These are phyloP conservation scores for Noctua fimbriata DNA, from an alignment of 2,888 invertebrate genomes.

Conservation along the genomic window DNA sequence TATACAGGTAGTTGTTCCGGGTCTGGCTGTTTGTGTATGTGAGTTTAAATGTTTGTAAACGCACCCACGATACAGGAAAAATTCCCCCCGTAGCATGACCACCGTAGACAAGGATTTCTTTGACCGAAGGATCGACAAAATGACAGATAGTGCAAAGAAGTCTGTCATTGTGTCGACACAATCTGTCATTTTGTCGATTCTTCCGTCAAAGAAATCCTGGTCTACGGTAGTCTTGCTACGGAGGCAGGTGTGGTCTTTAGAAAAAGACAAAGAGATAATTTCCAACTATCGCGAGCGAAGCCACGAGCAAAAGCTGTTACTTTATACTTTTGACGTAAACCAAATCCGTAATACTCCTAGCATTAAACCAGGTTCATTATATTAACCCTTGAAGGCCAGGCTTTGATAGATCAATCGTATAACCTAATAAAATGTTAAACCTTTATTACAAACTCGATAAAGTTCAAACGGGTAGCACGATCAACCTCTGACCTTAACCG, in stretches of 20 bases:
- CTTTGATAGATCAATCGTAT: neutral
- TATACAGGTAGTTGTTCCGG: too few species aligned
- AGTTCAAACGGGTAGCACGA: conserved; percentile 20
- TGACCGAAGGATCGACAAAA: too few species aligned
- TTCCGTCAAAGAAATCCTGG: too few species aligned
- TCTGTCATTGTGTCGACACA: too few species aligned
- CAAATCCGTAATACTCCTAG: neutral
- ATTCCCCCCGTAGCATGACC: too few species aligned
- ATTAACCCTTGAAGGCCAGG: neutral
- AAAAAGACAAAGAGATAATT: neutral
- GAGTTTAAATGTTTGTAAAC: too few species aligned
- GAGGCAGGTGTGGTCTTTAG: neutral
- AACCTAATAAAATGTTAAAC: conserved; percentile 12
- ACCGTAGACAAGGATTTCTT: too few species aligned
- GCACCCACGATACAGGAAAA: too few species aligned
- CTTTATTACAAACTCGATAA: conserved; percentile 13
- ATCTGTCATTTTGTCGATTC: too few species aligned
- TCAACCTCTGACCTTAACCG: conserved; percentile 23
- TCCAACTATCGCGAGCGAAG: neutral
- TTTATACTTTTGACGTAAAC: neutral
- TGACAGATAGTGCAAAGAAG: too few species aligned
- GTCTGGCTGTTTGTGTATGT: too few species aligned
- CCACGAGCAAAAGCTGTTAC: neutral
- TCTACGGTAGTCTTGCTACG: too few species aligned
- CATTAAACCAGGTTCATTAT: neutral